These are phyloP conservation scores for Drosophila arizonae DNA, from an alignment of 1,140 invertebrate genomes.

Conservation along the genomic window DNA sequence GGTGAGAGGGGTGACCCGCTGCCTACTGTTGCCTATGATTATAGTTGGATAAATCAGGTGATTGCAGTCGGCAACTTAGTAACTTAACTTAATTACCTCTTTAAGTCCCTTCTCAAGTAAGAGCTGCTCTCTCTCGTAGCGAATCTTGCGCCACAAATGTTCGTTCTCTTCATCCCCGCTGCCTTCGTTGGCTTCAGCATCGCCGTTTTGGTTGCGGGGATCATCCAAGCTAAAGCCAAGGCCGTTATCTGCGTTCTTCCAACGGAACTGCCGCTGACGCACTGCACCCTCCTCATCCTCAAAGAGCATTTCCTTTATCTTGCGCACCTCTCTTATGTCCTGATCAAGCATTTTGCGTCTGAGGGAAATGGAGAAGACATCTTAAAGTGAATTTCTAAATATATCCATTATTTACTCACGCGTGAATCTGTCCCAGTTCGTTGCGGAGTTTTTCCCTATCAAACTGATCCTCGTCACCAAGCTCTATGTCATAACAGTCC, in stretches of 20 bases:
- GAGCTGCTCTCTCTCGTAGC: slow-evolving; percentile 86
- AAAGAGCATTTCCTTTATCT: slow-evolving; percentile 90
- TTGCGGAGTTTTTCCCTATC: slow-evolving; percentile 86
- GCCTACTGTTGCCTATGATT: slow-evolving; percentile 34
- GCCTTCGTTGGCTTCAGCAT: slow-evolving; percentile 84
- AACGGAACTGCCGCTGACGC: slow-evolving; percentile 89
- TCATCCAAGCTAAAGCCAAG: slow-evolving; percentile 72
- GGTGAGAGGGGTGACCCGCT: slow-evolving; percentile 36
- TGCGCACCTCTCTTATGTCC: slow-evolving; percentile 88
- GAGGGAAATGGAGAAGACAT: background rate
- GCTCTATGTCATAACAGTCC: slow-evolving; percentile 88
- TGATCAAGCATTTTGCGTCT: slow-evolving; percentile 89
- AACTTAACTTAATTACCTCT: slow-evolving; percentile 71
- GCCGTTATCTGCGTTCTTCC: slow-evolving; percentile 88
- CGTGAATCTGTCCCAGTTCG: slow-evolving; percentile 87
- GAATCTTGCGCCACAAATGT: slow-evolving; percentile 86
- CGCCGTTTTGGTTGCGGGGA: slow-evolving; percentile 62
- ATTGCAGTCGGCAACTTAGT: background rate
- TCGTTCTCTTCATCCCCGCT: slow-evolving; percentile 86
- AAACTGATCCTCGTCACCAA: slow-evolving; percentile 88
- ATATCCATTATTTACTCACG: slow-evolving; percentile 78
- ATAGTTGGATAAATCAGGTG: background rate
- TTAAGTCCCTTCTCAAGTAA: slow-evolving; percentile 83
- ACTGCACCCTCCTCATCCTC: slow-evolving; percentile 91
- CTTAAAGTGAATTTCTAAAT: background rate